Evolutionary conservation across 1,140 invertebrate genomes (phyloP), one percentile per base, ranked within the genome.

Genomic region (Dufourea novaeangliae): DNA sequence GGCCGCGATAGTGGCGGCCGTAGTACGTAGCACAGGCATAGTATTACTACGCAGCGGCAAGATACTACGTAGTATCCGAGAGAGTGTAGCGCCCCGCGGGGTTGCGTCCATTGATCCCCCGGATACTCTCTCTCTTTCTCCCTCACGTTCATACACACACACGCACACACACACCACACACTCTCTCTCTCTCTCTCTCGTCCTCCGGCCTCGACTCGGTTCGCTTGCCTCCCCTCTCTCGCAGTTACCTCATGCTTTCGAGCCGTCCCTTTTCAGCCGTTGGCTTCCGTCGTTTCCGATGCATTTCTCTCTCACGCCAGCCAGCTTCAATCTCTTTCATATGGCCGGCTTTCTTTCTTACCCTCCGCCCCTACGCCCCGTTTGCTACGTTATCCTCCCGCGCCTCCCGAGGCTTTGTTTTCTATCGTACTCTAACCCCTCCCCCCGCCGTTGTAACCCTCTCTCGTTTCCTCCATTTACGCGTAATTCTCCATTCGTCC

Each of bases 101-200:
- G 86, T 84, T 85, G 84, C 88, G 87, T 89, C 86, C 88, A 89
- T 89, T 89, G 88, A 89, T 89, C 86, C 80, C 85, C 81, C 64
- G 79, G 64, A 61, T 50, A 57, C 14, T 66, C 76, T 66, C 50
- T 34, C 41, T 66, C 77, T 61, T 37, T 39, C 54, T 34, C 37
- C 56, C 77, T 63, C 44, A 20, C 17, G 44, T n/a, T 62, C 64
- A n/a, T n/a, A n/a, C n/a, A n/a, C n/a, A n/a, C n/a, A n/a, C n/a
- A n/a, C n/a, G n/a, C n/a, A n/a, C n/a, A n/a, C n/a, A n/a, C n/a
- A n/a, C n/a, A 34, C 73, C 41, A 34, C 41, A 25, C 68, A 29
- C 80, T 8, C 68, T 59, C 68, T 39, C n/a, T 8, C 75, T 68
- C 61, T 61, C 69, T 46, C n/a, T 44, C 57, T 59, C 62, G n/a